These are phyloP conservation scores for Drosophila sordidula DNA, from an alignment of 2,888 invertebrate species.

Conservation along the genomic window DNA sequence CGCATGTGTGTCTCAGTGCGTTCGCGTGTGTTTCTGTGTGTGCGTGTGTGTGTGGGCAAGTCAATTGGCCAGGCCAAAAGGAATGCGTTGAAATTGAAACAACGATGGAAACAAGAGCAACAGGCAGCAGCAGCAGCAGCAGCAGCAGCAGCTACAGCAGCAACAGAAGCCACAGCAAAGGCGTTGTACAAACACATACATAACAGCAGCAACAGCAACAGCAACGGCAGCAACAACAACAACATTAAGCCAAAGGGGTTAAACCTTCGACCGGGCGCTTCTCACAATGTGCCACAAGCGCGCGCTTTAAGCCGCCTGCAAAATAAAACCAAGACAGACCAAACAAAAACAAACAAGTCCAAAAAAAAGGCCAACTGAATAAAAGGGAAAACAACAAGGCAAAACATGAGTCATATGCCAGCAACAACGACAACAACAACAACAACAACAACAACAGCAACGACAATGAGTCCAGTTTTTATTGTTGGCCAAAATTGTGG, in stretches of 20 bases:
- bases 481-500: constrained; percentile 16
- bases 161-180: constrained; percentile 69
- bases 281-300: constrained; percentile 56
- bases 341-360: constrained; percentile 2
- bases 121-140: constrained; percentile 46
- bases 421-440: constrained; percentile 26
- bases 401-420: constrained; percentile 59
- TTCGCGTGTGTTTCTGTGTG: constrained; percentile 26
- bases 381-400: constrained; percentile 36
- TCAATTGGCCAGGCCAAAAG: constrained; percentile 64
- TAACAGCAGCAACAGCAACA: constrained; percentile 44
- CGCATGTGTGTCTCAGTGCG: constrained; percentile 43
- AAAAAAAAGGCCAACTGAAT: constrained; percentile 20
- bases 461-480: constrained; percentile 7
- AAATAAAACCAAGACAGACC: constrained; percentile 5
- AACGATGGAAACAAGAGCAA: constrained; percentile 62
- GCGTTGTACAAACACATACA: constrained; percentile 71
- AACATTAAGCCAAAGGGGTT: constrained; percentile 45
- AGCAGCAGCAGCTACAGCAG: constrained; percentile 46
- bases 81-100: constrained; percentile 75
- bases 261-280: constrained; percentile 50
- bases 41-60: constrained; percentile 51
- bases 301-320: constrained; percentile 58
- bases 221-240: constrained; percentile 15
- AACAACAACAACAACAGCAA: constrained; percentile 10